These are phyloP conservation scores for Enteromius trimaculatus DNA, from an alignment of 2,797 vertebrate species.

Conservation along the genomic window DNA sequence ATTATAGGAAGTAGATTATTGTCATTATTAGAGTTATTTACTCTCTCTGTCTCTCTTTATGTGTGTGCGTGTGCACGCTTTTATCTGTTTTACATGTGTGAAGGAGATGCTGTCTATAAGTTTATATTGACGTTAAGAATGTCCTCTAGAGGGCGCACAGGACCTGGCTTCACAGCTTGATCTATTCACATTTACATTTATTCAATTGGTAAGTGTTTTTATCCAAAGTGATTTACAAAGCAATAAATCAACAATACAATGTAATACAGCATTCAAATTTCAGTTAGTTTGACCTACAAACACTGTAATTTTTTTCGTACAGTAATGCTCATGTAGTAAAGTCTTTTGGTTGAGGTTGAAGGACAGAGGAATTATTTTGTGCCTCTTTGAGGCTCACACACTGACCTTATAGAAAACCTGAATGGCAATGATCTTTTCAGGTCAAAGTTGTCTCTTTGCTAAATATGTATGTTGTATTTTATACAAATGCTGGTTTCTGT, in stretches of 20 bases:
- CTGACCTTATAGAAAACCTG: neutral
- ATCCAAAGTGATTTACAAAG: neutral
- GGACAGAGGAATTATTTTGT: neutral
- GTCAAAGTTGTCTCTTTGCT: neutral
- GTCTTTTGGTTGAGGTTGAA: neutral
- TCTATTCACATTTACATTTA: neutral
- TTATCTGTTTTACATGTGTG: neutral
- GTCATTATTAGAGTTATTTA: constrained; percentile 5
- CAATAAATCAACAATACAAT: too few species aligned
- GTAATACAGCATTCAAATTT: neutral
- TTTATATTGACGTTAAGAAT: neutral
- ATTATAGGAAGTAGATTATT: constrained; percentile 29
- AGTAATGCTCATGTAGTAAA: neutral
- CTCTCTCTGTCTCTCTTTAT: neutral
- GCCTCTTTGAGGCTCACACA: neutral
- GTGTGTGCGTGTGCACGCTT: neutral
- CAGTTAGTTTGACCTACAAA: neutral
- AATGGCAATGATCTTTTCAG: neutral
- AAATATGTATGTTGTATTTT: constrained; percentile 16
- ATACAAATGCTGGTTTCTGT: neutral
- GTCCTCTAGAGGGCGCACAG: constrained; percentile 29
- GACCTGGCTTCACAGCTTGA: neutral
- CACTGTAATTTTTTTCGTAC: neutral
- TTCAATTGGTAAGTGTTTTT: neutral
- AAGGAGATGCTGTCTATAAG: neutral